Conservation (phyloP, 2,797 vertebrate genomes). For the Gallinago stenura region DNA sequence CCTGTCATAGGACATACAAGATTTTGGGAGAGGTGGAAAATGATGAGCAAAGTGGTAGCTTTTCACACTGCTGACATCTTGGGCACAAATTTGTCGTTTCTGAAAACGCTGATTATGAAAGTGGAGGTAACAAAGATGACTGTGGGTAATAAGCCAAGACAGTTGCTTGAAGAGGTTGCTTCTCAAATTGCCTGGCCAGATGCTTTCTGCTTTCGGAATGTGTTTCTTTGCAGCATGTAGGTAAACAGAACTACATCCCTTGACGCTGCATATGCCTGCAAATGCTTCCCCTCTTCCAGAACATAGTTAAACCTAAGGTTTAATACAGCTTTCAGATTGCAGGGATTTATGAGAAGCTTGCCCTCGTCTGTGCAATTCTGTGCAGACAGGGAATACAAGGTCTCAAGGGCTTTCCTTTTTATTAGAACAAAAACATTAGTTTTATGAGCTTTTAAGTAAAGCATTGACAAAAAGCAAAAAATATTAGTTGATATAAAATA, state of each 20-base stretch:
- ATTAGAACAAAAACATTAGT: constrained; percentile 3
- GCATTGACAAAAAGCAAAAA: constrained; percentile 17
- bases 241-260: background rate
- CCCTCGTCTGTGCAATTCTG: background rate
- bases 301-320: background rate
- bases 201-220: background rate
- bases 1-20: background rate
- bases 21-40: background rate
- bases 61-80: background rate
- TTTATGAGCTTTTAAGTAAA: constrained; percentile 49
- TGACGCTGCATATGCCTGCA: background rate
- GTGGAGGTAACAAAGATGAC: background rate
- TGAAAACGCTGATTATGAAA: background rate
- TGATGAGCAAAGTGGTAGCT: background rate
- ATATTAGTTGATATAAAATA: background rate
- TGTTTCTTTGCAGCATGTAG: background rate
- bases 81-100: background rate
- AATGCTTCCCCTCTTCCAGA: background rate
- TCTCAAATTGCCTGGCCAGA: background rate
- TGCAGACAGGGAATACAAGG: background rate
- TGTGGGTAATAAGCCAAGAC: background rate
- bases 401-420: constrained; percentile 43
- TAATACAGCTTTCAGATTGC: background rate
- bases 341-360: constrained; percentile 21
- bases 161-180: background rate